A percentile compares a stretch with the other conserved stretches of the same genome.
phyloP scores from a whole-genome alignment of 2,888 invertebrate genomes.

The Cataglyphis albicans region DNA sequence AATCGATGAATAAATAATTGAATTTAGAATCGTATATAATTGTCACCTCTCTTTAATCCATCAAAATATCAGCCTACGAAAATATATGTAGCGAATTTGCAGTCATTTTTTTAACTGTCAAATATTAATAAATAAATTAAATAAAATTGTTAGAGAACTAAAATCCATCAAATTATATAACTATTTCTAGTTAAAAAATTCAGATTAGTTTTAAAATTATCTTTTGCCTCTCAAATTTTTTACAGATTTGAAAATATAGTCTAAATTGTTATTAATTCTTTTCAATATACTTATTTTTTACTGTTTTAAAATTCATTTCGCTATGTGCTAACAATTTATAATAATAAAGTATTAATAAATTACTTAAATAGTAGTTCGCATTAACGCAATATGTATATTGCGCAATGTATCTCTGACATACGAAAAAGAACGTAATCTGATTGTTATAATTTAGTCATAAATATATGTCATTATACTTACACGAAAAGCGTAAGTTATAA shows the following conservation, averaged over 20 bases:
- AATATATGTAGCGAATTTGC: not conserved
- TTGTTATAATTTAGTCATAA: not conserved
- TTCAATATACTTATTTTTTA: not conserved
- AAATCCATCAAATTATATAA: not conserved
- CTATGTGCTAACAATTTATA: not conserved
- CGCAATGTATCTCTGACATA: not conserved
- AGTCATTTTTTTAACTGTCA: too few relatives aligned
- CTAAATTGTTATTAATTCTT: constrained; percentile 10
- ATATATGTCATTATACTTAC: not conserved
- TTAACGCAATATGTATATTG: not conserved
- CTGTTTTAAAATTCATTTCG: not conserved
- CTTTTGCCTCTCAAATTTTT: not conserved
- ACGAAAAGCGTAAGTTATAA: not conserved
- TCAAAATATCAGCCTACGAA: not conserved
- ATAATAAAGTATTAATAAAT: not conserved
- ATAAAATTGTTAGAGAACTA: not conserved
- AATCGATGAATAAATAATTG: constrained; percentile 33
- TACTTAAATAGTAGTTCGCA: not conserved
- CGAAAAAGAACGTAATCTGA: not conserved
- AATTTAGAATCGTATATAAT: not conserved
- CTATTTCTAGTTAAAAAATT: not conserved
- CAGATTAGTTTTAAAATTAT: not conserved
- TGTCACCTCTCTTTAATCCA: not conserved
- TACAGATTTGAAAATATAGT: not conserved
- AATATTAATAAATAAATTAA: not conserved